phyloP scores from a whole-genome alignment of 2,888 invertebrate species.

The Agrotis clavis region DNA sequence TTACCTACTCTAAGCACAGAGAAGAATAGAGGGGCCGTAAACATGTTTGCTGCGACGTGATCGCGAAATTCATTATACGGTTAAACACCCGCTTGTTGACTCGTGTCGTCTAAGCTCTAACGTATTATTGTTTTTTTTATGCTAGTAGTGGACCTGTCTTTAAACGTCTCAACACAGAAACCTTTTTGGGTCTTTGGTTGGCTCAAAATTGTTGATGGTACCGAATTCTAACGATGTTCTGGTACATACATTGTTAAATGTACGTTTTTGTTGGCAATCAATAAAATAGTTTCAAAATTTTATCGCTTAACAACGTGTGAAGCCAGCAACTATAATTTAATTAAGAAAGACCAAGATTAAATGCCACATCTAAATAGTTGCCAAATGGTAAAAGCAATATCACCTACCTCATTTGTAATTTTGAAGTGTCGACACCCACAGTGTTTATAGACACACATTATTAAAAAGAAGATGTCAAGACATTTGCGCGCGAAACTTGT shows the following conservation, averaged over 20 bases:
- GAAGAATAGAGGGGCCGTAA: slow-evolving; percentile 25
- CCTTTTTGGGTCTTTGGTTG: not conserved
- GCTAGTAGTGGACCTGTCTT: not conserved
- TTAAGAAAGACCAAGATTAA: not conserved
- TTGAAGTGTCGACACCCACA: too few relatives aligned
- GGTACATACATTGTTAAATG: not conserved
- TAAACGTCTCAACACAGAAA: not conserved
- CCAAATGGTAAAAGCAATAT: slow-evolving; percentile 21
- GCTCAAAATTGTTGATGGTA: not conserved
- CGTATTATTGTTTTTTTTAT: slow-evolving; percentile 16
- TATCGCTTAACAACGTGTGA: not conserved
- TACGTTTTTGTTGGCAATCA: not conserved
- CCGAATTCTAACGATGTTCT: not conserved
- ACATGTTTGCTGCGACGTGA: slow-evolving; percentile 71
- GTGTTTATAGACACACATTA: too few relatives aligned
- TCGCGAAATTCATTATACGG: slow-evolving; percentile 81
- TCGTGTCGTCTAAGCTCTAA: slow-evolving; percentile 41
- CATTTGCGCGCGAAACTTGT: not conserved
- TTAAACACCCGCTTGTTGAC: slow-evolving; percentile 82
- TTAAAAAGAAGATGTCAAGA: slow-evolving; percentile 20
- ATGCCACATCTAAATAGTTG: slow-evolving; percentile 19
- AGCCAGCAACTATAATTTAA: slow-evolving; percentile 2
- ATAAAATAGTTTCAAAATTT: not conserved
- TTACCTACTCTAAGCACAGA: not conserved
- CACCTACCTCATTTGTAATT: not conserved